Evolutionary conservation across 2,888 invertebrate genomes (phyloP).

Genomic region (Belgica antarctica): DNA sequence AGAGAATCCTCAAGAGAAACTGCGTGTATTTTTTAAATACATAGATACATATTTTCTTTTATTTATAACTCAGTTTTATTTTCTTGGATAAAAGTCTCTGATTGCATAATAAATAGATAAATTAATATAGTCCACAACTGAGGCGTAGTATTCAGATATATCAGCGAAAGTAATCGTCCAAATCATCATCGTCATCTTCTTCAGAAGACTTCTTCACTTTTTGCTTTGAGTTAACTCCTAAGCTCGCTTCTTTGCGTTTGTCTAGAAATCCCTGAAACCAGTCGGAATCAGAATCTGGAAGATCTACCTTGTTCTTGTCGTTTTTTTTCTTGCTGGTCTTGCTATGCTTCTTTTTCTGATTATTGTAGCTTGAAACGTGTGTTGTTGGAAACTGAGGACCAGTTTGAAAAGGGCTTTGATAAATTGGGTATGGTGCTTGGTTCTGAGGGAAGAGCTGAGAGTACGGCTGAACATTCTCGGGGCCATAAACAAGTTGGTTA

Average conservation of each 20-base stretch:
- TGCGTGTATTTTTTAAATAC: too few species aligned
- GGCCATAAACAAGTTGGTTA: background rate
- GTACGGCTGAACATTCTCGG: background rate
- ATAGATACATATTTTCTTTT: too few species aligned
- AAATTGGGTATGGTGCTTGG: background rate
- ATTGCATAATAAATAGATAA: slow-evolving; percentile 1
- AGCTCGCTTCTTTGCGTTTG: slow-evolving; percentile 27
- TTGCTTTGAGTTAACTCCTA: background rate
- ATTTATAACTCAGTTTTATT: too few species aligned
- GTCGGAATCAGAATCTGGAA: slow-evolving; percentile 26
- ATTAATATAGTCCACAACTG: background rate
- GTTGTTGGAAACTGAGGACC: background rate
- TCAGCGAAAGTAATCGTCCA: slow-evolving; percentile 40
- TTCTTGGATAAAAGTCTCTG: slow-evolving; percentile 9
- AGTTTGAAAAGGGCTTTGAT: slow-evolving; percentile 9
- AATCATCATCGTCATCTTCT: slow-evolving; percentile 12
- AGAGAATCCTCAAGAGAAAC: too few species aligned
- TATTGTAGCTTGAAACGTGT: slow-evolving; percentile 1
- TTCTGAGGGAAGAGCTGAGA: background rate
- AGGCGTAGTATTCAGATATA: background rate
- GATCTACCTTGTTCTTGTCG: slow-evolving; percentile 33
- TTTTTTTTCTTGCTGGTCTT: slow-evolving; percentile 2
- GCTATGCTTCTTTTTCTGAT: background rate
- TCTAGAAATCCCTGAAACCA: slow-evolving; percentile 43
- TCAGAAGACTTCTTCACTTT: background rate